Conservation (phyloP, 2,888 invertebrate species). For the Dromius quadrimaculatus region DNA sequence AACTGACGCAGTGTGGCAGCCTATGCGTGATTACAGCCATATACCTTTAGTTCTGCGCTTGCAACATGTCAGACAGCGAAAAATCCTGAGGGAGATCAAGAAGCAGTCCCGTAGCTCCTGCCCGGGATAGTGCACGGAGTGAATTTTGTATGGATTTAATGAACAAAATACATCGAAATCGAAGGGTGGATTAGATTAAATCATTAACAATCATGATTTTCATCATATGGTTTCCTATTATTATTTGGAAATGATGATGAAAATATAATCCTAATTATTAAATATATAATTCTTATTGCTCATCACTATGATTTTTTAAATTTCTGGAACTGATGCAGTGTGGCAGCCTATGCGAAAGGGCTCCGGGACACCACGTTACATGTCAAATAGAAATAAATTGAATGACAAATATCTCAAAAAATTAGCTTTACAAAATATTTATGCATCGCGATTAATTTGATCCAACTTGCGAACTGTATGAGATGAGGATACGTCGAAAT, state of each 20-base stretch:
- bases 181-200: background rate
- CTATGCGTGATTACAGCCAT: slow-evolving; percentile 22
- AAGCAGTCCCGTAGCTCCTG: background rate
- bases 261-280: too few relatives aligned
- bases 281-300: too few relatives aligned
- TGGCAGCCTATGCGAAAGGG: slow-evolving; percentile 12
- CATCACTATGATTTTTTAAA: too few relatives aligned
- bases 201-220: too few relatives aligned
- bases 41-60: slow-evolving; percentile 17
- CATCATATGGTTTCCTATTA: too few relatives aligned
- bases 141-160: background rate
- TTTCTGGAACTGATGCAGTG: slow-evolving; percentile 8
- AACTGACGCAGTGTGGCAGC: slow-evolving; percentile 9
- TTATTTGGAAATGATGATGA: too few relatives aligned
- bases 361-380: slow-evolving; percentile 8
- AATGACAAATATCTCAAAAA: too few relatives aligned
- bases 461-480: too few relatives aligned
- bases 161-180: background rate
- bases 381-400: background rate
- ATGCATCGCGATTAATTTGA: too few relatives aligned
- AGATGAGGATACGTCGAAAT: too few relatives aligned
- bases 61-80: background rate
- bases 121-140: background rate
- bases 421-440: too few relatives aligned
- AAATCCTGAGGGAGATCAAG: background rate